A percentile compares a stretch with the other conserved stretches of the same genome.
Evolutionary conservation across 2,888 invertebrate species (phyloP).

Genomic region (Ochropacha duplaris): DNA sequence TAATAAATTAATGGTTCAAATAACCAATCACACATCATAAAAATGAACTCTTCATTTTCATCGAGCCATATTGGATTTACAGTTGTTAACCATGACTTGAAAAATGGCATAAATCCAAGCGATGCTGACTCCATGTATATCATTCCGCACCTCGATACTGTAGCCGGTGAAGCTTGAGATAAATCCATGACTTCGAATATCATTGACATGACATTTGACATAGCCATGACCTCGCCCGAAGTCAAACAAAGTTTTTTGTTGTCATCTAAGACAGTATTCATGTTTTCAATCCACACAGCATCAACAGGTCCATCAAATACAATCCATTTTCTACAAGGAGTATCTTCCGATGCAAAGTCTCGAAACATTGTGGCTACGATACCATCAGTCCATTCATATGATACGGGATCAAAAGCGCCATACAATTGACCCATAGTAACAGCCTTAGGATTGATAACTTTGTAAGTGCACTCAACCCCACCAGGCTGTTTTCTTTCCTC

Average conservation of each 20-base stretch:
- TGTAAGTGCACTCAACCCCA: conserved; percentile 86
- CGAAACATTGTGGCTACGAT: conserved; percentile 92
- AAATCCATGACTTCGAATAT: conserved; percentile 95
- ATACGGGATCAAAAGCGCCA: conserved; percentile 94
- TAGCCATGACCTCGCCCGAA: conserved; percentile 93
- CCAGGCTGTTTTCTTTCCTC: conserved; percentile 81
- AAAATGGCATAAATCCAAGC: conserved; percentile 92
- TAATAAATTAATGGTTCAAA: conserved; percentile 89
- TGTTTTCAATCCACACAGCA: conserved; percentile 95
- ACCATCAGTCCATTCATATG: conserved; percentile 96
- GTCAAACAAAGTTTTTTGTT: conserved; percentile 94
- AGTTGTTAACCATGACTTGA: conserved; percentile 90
- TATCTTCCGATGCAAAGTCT: conserved; percentile 88
- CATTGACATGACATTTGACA: conserved; percentile 91
- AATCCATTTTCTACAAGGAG: conserved; percentile 93
- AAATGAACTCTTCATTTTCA: conserved; percentile 83
- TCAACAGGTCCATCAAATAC: conserved; percentile 96
- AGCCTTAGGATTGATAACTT: conserved; percentile 95
- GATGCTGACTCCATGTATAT: conserved; percentile 94
- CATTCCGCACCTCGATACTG: conserved; percentile 95
- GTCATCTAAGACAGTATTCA: conserved; percentile 94
- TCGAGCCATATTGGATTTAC: conserved; percentile 85
- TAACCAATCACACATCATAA: conserved; percentile 88
- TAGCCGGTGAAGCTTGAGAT: conserved; percentile 92
- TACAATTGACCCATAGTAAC: conserved; percentile 96